Evolutionary conservation across 2,797 vertebrate genomes (phyloP).

Genomic region (Oreochromis mossambicus): DNA sequence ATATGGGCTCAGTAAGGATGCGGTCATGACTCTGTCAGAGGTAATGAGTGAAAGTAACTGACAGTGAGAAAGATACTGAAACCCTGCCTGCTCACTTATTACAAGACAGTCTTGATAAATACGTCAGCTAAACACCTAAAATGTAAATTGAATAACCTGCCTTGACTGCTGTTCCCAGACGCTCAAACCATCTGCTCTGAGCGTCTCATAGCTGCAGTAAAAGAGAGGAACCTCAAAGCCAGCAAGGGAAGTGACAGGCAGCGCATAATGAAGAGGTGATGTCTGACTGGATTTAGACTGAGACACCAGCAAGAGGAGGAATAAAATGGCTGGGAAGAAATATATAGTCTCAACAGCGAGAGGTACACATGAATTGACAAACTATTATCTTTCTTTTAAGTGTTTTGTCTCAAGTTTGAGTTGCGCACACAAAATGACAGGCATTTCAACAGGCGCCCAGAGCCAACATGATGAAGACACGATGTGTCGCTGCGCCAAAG

Average conservation of each 20-base stretch:
- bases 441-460: not conserved
- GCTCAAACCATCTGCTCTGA: conserved; percentile 57
- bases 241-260: conserved; percentile 29
- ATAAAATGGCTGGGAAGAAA: conserved; percentile 10
- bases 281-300: conserved; percentile 15
- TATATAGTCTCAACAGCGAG: not conserved
- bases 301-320: not conserved
- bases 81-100: conserved; percentile 5
- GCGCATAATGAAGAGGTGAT: conserved; percentile 44
- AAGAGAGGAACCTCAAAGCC: conserved; percentile 44
- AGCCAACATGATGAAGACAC: conserved; percentile 14
- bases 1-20: not conserved
- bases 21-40: not conserved
- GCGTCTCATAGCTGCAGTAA: conserved; percentile 35
- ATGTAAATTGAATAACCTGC: conserved; percentile 57
- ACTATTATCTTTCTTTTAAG: conserved; percentile 44
- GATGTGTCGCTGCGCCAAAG: conserved; percentile 9
- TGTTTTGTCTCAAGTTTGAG: not conserved
- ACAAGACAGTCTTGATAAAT: conserved; percentile 33
- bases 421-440: not conserved
- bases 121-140: conserved; percentile 47
- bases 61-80: not conserved
- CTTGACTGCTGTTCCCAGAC: conserved; percentile 54
- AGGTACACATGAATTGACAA: conserved; percentile 34
- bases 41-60: not conserved